Evolutionary conservation across 1,140 invertebrate species (phyloP).

Genomic region (Neodiprion pinetum): DNA sequence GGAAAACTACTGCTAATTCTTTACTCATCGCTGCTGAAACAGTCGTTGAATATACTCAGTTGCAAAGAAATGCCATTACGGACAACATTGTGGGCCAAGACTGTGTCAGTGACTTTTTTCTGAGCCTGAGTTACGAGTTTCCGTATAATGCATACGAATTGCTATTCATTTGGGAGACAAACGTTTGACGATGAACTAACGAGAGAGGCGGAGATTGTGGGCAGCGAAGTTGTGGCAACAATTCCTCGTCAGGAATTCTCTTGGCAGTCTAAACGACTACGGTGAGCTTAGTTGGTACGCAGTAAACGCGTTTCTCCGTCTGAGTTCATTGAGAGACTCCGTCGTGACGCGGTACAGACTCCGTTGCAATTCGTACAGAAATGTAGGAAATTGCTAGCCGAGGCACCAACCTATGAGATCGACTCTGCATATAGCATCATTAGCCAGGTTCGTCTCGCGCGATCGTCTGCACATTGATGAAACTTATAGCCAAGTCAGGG

Average conservation of each 20-base stretch:
- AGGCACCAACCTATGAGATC: not conserved
- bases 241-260: constrained; percentile 1
- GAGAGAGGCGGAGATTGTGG: too few relatives aligned
- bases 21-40: too few relatives aligned
- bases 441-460: not conserved
- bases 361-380: not conserved
- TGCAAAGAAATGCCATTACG: too few relatives aligned
- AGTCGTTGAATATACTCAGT: too few relatives aligned
- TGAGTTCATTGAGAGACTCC: not conserved
- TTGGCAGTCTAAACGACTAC: not conserved
- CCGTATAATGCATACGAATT: too few relatives aligned
- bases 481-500: too few relatives aligned
- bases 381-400: not conserved
- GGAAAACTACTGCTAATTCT: too few relatives aligned
- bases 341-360: not conserved
- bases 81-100: too few relatives aligned
- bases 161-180: too few relatives aligned
- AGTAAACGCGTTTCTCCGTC: not conserved
- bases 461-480: not conserved
- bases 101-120: too few relatives aligned
- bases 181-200: too few relatives aligned
- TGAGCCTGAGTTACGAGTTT: too few relatives aligned
- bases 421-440: not conserved
- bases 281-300: not conserved
- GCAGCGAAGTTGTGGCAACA: not conserved